Conservation (phyloP, 2,888 invertebrate species). For the Leptinotarsa peninsularis region DNA sequence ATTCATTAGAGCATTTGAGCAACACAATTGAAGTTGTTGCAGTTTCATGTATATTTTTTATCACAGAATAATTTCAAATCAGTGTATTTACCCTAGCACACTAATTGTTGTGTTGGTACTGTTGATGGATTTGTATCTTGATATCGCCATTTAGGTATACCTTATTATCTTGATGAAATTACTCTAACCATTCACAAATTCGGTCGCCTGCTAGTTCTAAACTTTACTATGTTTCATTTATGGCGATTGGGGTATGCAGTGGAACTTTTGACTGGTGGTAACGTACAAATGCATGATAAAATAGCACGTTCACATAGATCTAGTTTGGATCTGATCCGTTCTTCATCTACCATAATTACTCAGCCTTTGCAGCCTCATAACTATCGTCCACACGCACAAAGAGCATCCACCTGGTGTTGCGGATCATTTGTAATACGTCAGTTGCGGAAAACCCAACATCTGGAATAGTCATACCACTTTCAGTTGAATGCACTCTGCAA, state of each 20-base stretch:
- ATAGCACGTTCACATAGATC: slow-evolving; percentile 62
- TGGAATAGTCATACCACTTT: slow-evolving; percentile 70
- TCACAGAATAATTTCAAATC: too few species aligned
- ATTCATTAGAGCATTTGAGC: too few species aligned
- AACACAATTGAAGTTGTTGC: too few species aligned
- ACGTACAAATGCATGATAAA: slow-evolving; percentile 76
- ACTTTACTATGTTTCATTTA: slow-evolving; percentile 65
- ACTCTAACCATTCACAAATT: slow-evolving; percentile 31
- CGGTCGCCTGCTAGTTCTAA: slow-evolving; percentile 32
- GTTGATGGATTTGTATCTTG: too few species aligned
- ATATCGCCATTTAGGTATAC: too few species aligned
- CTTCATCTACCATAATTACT: slow-evolving; percentile 53
- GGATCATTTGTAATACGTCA: slow-evolving; percentile 82
- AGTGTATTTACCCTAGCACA: too few species aligned
- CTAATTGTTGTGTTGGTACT: too few species aligned
- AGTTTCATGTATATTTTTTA: too few species aligned
- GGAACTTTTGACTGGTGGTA: slow-evolving; percentile 77
- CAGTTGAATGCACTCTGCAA: slow-evolving; percentile 11
- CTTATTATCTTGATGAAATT: not conserved
- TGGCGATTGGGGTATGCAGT: slow-evolving; percentile 64
- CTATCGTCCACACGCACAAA: slow-evolving; percentile 67
- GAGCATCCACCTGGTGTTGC: slow-evolving; percentile 82
- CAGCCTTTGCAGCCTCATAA: slow-evolving; percentile 61
- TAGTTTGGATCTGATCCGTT: slow-evolving; percentile 60
- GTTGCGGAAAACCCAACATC: slow-evolving; percentile 80